Conservation (phyloP, 2,113 vertebrate genomes). For the Lepus timidus region DNA sequence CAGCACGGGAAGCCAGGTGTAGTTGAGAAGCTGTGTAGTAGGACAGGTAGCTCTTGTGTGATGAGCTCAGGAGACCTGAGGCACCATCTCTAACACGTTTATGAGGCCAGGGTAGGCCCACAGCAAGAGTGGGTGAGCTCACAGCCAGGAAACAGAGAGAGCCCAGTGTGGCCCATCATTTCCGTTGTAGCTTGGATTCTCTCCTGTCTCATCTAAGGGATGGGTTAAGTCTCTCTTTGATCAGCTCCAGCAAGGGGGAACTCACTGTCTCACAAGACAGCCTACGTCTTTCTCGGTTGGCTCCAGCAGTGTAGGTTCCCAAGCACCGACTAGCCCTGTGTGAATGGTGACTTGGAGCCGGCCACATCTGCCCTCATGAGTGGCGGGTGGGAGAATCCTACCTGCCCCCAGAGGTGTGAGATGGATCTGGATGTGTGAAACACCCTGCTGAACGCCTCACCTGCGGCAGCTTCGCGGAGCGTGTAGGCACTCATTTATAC, state of each 20-base stretch:
- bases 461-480: neutral
- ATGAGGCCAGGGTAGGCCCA: neutral
- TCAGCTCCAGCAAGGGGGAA: neutral
- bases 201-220: neutral
- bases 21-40: neutral
- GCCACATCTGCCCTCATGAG: too few relatives aligned
- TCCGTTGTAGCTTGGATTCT: neutral
- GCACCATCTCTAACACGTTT: neutral
- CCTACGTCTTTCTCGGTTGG: neutral
- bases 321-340: neutral
- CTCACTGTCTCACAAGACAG: neutral
- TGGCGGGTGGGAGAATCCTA: neutral
- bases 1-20: neutral
- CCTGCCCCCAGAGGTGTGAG: neutral
- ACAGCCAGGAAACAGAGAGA: neutral
- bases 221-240: neutral
- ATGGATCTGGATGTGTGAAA: neutral
- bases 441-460: neutral
- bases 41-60: neutral
- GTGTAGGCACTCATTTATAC: constrained; percentile 13
- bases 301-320: neutral
- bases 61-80: neutral
- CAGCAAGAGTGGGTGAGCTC: neutral
- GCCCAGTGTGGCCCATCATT: neutral
- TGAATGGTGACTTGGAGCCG: neutral